A percentile compares a stretch with the other conserved stretches of the same genome.
Evolutionary conservation across 92 coral and sea anemone genomes (phyloP).

Genomic region (Parazoanthus atlanticus): DNA sequence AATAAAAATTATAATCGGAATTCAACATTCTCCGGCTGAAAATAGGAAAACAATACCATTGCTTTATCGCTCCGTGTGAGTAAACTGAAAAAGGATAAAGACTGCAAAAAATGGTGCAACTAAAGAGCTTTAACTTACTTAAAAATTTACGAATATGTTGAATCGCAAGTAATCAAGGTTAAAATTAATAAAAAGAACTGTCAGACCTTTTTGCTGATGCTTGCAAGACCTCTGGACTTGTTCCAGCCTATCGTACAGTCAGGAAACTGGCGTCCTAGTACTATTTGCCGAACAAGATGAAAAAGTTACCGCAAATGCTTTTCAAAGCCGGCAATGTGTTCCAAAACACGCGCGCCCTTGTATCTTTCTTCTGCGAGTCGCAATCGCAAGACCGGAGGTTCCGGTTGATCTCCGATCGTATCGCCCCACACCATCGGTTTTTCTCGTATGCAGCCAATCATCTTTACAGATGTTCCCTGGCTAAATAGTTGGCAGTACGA

Average conservation of each 20-base stretch:
- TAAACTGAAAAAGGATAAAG: background rate
- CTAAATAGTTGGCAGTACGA: background rate
- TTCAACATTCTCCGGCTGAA: background rate
- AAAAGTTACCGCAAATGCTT: no score
- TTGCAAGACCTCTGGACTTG: no score
- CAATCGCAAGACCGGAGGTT: slow-evolving; percentile 1
- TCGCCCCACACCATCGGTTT: background rate
- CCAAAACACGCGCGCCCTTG: background rate
- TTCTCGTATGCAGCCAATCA: background rate
- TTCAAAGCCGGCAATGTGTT: background rate
- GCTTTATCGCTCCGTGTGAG: background rate
- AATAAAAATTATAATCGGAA: background rate
- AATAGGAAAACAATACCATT: background rate
- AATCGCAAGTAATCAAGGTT: background rate
- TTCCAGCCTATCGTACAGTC: background rate
- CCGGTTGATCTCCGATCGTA: slow-evolving; percentile 3
- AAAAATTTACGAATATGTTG: background rate
- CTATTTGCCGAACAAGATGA: background rate
- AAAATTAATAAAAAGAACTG: background rate
- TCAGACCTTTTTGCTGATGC: no score
- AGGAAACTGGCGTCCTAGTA: background rate
- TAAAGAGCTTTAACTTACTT: background rate
- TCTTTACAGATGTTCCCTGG: background rate
- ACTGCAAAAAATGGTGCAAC: background rate
- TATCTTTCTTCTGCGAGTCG: background rate